Percentiles rank a stretch among this genome's conserved stretches.
These are phyloP conservation scores for Thymelicus acteon DNA, from an alignment of 2,888 invertebrate species.

Conservation along the genomic window DNA sequence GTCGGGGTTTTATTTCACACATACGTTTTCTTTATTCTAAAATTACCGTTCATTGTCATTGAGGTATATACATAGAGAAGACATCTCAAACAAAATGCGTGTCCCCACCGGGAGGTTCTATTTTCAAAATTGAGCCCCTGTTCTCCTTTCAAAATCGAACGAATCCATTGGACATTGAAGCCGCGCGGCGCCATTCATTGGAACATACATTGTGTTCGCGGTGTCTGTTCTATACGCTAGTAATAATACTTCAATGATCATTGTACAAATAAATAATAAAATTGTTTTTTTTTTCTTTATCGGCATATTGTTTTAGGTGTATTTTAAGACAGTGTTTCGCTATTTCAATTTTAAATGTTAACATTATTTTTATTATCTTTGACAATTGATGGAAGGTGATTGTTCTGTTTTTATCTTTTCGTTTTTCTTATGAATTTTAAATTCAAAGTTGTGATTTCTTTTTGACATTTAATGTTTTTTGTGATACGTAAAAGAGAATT, in stretches of 20 bases:
- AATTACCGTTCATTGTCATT: neutral
- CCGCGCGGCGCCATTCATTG: no score
- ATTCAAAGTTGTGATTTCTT: conserved; percentile 85
- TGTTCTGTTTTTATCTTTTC: conserved; percentile 75
- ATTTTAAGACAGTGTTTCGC: conserved; percentile 52
- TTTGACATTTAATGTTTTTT: conserved; percentile 84
- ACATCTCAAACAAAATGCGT: no score
- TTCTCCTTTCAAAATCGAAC: no score
- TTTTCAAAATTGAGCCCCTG: no score
- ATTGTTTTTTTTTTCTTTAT: conserved; percentile 40
- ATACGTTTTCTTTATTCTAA: neutral
- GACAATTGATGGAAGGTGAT: conserved; percentile 52
- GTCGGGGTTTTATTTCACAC: conserved; percentile 16
- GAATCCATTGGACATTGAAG: no score
- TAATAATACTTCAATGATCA: no score
- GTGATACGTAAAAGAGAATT: conserved; percentile 81
- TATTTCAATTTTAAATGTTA: conserved; percentile 55
- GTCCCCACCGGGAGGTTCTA: no score
- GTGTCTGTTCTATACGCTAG: no score
- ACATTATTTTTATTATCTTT: conserved; percentile 53
- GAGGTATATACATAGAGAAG: no score
- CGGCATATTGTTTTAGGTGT: conserved; percentile 50
- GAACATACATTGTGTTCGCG: no score
- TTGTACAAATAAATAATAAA: conserved; percentile 10
- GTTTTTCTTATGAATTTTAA: conserved; percentile 81